These are phyloP conservation scores for Holothuria leucospilota DNA, from an alignment of 53 echinoderm and acorn worm genomes.

Conservation along the genomic window DNA sequence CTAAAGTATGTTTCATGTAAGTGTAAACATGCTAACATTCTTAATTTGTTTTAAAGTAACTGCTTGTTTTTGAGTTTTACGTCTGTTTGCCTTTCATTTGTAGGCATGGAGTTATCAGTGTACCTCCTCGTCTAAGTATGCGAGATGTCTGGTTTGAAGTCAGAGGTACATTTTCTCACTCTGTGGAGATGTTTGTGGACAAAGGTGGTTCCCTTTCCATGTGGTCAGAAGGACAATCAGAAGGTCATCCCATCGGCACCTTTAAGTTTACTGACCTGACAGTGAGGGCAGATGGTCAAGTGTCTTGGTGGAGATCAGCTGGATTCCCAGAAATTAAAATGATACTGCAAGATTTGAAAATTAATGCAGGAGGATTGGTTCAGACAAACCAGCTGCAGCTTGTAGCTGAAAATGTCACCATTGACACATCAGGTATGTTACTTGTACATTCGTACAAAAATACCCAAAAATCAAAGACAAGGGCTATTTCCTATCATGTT, in stretches of 20 bases:
- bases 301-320: constrained; percentile 69
- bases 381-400: constrained; percentile 77
- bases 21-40: too few relatives aligned
- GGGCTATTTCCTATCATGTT: too few relatives aligned
- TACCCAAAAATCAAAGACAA: too few relatives aligned
- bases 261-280: constrained; percentile 84
- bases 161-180: constrained; percentile 75
- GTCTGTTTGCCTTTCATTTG: too few relatives aligned
- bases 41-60: too few relatives aligned
- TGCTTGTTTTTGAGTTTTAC: too few relatives aligned
- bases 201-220: constrained; percentile 75
- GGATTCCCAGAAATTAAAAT: constrained; percentile 73
- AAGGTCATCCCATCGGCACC: constrained; percentile 62
- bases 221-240: constrained; percentile 87
- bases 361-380: constrained; percentile 87
- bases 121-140: constrained; percentile 79
- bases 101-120: constrained; percentile 78
- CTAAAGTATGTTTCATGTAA: too few relatives aligned
- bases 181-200: constrained; percentile 81
- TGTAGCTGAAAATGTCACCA: constrained; percentile 77
- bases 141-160: constrained; percentile 92
- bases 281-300: constrained; percentile 78
- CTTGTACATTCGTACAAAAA: too few relatives aligned
- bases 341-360: constrained; percentile 56
- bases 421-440: constrained; percentile 85